Conservation (phyloP, 2,113 vertebrate species). For the Oxyura jamaicensis region DNA sequence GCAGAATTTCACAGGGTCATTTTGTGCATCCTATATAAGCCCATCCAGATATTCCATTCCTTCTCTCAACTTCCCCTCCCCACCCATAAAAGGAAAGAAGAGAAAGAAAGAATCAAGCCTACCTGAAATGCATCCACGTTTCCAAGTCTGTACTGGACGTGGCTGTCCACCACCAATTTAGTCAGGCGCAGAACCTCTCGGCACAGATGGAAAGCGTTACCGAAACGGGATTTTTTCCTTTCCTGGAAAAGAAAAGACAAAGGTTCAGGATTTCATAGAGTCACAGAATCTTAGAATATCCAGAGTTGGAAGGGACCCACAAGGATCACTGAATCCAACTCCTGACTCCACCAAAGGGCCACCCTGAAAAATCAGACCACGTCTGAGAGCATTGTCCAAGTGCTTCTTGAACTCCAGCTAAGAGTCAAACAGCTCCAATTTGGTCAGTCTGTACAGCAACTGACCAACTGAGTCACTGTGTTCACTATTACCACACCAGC, state of each 20-base stretch:
- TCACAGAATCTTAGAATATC: no score
- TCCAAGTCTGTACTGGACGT: conserved; percentile 96
- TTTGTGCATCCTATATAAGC: not conserved
- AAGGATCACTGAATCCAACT: no score
- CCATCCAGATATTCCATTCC: not conserved
- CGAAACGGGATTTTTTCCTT: conserved; percentile 96
- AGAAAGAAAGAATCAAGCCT: not conserved
- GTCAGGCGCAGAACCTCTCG: conserved; percentile 95
- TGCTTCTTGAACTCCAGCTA: no score
- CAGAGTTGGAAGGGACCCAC: no score
- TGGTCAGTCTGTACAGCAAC: not conserved
- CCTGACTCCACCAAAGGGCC: no score
- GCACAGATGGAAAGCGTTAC: conserved; percentile 97
- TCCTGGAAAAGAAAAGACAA: conserved; percentile 77
- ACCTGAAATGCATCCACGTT: conserved; percentile 99
- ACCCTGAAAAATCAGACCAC: no score
- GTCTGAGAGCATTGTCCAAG: no score
- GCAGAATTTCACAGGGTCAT: not conserved
- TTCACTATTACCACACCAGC: not conserved
- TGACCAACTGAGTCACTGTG: not conserved
- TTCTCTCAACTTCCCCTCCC: not conserved
- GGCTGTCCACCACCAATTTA: conserved; percentile 98
- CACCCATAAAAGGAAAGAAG: not conserved
- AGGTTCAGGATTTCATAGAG: not conserved
- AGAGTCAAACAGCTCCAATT: not conserved